Evolutionary conservation across 1,140 invertebrate species (phyloP).

Genomic region (Thaumetopoea pityocampa): DNA sequence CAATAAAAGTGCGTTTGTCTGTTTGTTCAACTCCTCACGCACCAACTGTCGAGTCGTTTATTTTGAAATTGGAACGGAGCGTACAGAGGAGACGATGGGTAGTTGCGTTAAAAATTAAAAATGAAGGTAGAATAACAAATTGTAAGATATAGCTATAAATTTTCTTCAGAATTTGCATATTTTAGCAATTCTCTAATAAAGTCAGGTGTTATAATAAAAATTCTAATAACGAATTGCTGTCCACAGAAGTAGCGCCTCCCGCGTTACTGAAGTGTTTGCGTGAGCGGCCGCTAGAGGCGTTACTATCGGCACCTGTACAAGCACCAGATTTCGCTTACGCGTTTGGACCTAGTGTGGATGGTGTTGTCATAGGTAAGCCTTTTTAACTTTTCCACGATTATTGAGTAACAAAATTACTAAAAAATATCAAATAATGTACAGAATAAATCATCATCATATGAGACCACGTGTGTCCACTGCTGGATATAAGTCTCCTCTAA

Average conservation of each 20-base stretch:
- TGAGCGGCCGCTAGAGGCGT: conserved; percentile 83
- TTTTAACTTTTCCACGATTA: background rate
- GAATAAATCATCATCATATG: background rate
- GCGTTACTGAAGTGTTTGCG: conserved; percentile 89
- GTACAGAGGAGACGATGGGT: too few species aligned
- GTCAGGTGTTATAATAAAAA: conserved; percentile 3
- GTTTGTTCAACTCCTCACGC: too few species aligned
- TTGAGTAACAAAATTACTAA: background rate
- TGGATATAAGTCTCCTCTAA: too few species aligned
- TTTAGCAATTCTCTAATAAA: background rate
- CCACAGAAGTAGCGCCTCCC: conserved; percentile 79
- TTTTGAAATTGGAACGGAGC: too few species aligned
- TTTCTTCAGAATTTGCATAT: background rate
- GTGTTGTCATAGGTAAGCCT: conserved; percentile 87
- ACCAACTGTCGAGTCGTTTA: too few species aligned
- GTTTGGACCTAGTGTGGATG: conserved; percentile 94
- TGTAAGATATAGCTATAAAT: too few species aligned
- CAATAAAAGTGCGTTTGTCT: too few species aligned
- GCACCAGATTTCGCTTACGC: conserved; percentile 90
- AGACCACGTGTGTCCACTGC: too few species aligned
- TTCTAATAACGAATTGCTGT: conserved; percentile 13
- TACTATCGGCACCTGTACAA: conserved; percentile 85
- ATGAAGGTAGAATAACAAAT: too few species aligned
- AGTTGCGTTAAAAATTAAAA: too few species aligned
- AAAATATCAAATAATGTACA: background rate